A percentile compares a stretch with the other conserved stretches of the same genome.
phyloP scores from a whole-genome alignment of 2,113 vertebrate species.

The Rhea pennata region DNA sequence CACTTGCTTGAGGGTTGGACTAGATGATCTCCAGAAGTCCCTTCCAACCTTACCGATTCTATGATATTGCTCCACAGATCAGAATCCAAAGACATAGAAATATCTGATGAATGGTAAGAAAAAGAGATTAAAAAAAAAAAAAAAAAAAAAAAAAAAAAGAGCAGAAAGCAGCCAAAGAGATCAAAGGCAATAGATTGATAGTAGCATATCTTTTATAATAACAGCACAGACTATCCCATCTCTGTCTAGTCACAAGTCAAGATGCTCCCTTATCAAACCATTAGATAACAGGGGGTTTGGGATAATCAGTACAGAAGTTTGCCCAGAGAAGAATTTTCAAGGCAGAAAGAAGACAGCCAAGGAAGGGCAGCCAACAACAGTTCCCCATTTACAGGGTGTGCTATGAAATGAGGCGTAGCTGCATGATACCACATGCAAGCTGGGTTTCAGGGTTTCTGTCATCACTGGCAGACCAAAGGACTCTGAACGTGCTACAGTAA shows the following conservation, averaged over 20 bases:
- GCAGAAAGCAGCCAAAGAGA: not conserved
- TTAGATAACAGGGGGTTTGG: not conserved
- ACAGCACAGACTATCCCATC: not conserved
- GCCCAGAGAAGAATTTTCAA: not conserved
- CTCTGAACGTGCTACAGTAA: rapidly evolving
- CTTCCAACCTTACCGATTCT: too few relatives aligned
- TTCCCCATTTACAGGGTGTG: not conserved
- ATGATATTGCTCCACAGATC: not conserved
- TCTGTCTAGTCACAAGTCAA: not conserved
- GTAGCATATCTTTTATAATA: not conserved
- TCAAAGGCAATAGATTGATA: not conserved
- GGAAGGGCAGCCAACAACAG: not conserved
- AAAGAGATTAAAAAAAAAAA: not conserved
- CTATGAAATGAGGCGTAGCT: not conserved
- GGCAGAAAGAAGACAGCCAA: not conserved
- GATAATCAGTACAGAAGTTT: not conserved
- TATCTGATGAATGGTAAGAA: not conserved
- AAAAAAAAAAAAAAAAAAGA: not conserved
- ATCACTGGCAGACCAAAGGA: not conserved
- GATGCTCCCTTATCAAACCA: not conserved
- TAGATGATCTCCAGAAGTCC: too few relatives aligned
- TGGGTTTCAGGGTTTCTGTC: not conserved
- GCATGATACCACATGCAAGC: rapidly evolving
- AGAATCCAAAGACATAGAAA: not conserved
- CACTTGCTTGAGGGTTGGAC: too few relatives aligned